Conservation (phyloP, 2,113 vertebrate species). For the Prochilodus magdalenae region DNA sequence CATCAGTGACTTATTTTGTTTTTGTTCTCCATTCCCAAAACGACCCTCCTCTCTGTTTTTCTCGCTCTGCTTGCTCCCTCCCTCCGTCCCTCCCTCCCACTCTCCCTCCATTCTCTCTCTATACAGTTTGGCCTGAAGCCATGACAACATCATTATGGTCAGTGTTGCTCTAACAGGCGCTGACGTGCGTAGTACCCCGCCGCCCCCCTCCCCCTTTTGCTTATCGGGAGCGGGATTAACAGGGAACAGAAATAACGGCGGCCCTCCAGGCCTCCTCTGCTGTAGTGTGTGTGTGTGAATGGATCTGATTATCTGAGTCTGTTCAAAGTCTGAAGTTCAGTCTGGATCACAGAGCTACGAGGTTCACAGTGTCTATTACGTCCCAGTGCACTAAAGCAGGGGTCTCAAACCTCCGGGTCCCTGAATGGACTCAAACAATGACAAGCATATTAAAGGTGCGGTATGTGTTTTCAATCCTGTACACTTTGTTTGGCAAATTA, state of each 20-base stretch:
- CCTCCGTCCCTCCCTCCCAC: not conserved
- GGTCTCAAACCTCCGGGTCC: no score
- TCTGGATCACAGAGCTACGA: no score
- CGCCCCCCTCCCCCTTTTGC: constrained; percentile 2
- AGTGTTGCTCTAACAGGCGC: constrained; percentile 31
- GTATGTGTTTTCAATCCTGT: no score
- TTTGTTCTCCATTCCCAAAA: no score
- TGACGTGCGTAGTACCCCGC: constrained; percentile 34
- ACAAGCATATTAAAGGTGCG: no score
- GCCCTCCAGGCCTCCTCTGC: not conserved
- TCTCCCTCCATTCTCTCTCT: constrained; percentile 12
- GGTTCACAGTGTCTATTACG: not conserved
- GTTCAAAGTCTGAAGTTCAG: not conserved
- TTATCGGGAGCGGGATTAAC: constrained; percentile 17
- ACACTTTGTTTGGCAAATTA: no score
- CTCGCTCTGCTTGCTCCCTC: not conserved
- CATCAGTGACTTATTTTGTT: not conserved
- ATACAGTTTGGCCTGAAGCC: constrained; percentile 33
- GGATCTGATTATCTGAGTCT: not conserved
- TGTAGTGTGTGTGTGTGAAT: not conserved
- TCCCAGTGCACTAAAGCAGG: no score
- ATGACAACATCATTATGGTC: constrained; percentile 43
- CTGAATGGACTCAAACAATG: no score
- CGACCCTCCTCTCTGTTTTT: not conserved
- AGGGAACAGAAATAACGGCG: constrained; percentile 19